Conservation (phyloP, 1,140 invertebrate genomes). For the Gonioctena quinquepunctata region DNA sequence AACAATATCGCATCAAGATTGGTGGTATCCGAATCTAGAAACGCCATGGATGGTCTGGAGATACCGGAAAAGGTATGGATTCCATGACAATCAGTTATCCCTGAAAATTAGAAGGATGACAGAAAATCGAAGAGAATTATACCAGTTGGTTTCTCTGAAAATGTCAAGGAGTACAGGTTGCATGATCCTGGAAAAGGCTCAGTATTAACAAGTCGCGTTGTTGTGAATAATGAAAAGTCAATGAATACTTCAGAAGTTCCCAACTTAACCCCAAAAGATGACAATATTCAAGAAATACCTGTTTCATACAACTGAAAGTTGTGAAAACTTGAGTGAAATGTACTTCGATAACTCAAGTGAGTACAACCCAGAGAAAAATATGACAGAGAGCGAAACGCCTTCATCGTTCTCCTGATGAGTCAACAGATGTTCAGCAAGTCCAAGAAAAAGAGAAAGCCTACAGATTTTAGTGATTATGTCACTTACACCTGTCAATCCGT, state of each 20-base stretch:
- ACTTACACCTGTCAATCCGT: constrained; percentile 22
- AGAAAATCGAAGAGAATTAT: constrained; percentile 41
- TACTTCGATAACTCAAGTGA: background rate
- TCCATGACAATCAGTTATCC: too few relatives aligned
- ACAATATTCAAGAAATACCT: background rate
- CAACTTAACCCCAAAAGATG: background rate
- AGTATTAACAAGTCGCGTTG: constrained; percentile 16
- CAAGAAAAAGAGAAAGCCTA: constrained; percentile 23
- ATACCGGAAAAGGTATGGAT: too few relatives aligned
- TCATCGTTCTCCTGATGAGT: background rate
- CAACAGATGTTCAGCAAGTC: constrained; percentile 17
- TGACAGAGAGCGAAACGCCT: background rate
- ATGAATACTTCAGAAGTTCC: background rate
- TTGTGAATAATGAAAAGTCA: constrained; percentile 15
- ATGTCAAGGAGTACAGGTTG: constrained; percentile 35
- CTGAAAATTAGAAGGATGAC: too few relatives aligned
- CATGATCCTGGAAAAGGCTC: constrained; percentile 1
- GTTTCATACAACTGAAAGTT: constrained; percentile 3
- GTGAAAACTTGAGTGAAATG: constrained; percentile 2
- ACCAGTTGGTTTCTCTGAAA: constrained; percentile 42
- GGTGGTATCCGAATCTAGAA: too few relatives aligned
- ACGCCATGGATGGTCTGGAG: too few relatives aligned
- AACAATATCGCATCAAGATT: too few relatives aligned
- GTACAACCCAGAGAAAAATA: constrained; percentile 7
- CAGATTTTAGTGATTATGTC: constrained; percentile 29